Percentiles rank a stretch among this genome's conserved stretches.
Conservation (phyloP, 2,888 invertebrate species). For the Diadegma fenestrale region DNA sequence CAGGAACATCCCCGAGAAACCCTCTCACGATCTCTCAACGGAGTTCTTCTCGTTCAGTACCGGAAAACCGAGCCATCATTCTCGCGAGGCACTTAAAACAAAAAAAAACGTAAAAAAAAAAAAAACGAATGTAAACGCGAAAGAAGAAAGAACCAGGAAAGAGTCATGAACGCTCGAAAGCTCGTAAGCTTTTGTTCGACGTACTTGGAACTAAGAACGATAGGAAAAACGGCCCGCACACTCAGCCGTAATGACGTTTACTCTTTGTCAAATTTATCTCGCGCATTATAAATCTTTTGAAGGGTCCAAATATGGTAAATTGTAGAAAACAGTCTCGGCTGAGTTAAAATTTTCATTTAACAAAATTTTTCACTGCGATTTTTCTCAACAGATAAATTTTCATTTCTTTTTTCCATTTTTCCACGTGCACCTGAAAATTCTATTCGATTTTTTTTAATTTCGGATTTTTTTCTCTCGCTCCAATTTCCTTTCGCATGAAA, state of each 20-base stretch:
- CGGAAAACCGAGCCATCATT: constrained; percentile 67
- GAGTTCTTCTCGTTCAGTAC: constrained; percentile 49
- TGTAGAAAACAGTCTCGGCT: too few species aligned
- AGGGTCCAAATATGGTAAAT: too few species aligned
- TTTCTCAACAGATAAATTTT: too few species aligned
- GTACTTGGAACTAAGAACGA: not conserved
- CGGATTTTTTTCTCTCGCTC: too few species aligned
- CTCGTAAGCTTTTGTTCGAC: constrained; percentile 30
- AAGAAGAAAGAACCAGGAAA: constrained; percentile 4
- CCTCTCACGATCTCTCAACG: constrained; percentile 26
- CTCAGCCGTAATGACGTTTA: not conserved
- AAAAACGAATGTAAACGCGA: not conserved
- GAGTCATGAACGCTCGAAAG: constrained; percentile 15
- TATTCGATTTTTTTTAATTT: too few species aligned
- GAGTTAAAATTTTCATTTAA: too few species aligned
- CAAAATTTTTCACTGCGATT: too few species aligned
- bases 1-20: constrained; percentile 49
- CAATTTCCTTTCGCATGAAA: too few species aligned
- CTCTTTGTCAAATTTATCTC: not conserved
- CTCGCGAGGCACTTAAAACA: constrained; percentile 49
- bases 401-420: too few species aligned
- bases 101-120: not conserved
- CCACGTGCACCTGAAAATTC: too few species aligned
- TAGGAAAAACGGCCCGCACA: not conserved
- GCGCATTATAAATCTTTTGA: not conserved